These are phyloP conservation scores for Lutraria rhynchaena DNA, from an alignment of 1,140 invertebrate species.

Conservation along the genomic window DNA sequence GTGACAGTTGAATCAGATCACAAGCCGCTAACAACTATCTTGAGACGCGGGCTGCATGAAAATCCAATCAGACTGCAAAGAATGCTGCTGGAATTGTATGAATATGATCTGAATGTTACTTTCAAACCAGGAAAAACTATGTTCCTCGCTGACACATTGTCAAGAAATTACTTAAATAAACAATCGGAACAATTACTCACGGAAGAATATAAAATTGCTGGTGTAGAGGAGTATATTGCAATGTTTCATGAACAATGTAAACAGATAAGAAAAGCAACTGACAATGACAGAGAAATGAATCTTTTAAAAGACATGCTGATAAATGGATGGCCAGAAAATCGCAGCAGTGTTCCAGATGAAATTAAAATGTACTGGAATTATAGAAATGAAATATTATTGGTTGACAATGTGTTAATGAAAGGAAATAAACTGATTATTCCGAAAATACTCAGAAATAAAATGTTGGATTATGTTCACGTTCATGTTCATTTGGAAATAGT, in stretches of 20 bases:
- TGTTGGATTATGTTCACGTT: neutral
- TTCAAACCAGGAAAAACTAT: constrained; percentile 66
- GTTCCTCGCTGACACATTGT: constrained; percentile 63
- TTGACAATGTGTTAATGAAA: neutral
- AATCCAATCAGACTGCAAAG: constrained; percentile 66
- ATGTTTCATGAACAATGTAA: too few relatives aligned
- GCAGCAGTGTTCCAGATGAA: neutral
- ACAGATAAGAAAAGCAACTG: neutral
- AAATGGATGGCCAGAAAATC: neutral
- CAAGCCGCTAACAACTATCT: constrained; percentile 73
- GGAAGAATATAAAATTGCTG: constrained; percentile 13
- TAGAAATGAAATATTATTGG: constrained; percentile 7
- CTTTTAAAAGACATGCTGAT: neutral
- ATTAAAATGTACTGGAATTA: constrained; percentile 71
- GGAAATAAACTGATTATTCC: neutral
- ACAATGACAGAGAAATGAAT: neutral
- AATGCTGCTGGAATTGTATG: constrained; percentile 69
- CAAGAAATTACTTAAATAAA: constrained; percentile 10
- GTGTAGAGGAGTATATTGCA: neutral
- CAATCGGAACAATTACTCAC: constrained; percentile 14
- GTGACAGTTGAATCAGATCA: constrained; percentile 75
- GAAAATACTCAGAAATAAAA: neutral
- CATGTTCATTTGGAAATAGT: constrained; percentile 26
- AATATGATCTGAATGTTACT: constrained; percentile 62
- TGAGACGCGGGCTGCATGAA: constrained; percentile 62